Base-by-base conservation (phyloP, 2,888 invertebrate species). In the Drosophila neotestacea region DNA sequence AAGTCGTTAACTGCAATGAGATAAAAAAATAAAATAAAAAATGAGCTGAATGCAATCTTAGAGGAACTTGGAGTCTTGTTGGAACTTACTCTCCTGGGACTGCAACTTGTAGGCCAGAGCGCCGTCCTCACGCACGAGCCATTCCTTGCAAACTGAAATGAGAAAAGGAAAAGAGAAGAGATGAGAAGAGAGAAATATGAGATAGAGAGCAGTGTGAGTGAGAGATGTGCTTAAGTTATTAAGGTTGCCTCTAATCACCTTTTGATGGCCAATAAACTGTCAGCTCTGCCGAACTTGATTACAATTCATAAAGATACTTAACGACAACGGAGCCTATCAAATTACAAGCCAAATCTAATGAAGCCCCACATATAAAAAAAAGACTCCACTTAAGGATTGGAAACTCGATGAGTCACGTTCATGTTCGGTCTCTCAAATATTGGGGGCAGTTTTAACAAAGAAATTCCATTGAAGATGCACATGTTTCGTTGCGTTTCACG, bases 81-180 rank as follows among this genome's bases (percentile, higher is more conserved):
- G 16, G 6, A 93, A 79, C 94, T 93, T 94, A 95, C 96, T 96
- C 93, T 97, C 97, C 93, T 97, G 95, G 87, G 95, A 95, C 92
- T 97, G 97, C 36, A 97, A 93, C 79, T 95, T 94, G 92, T 96
- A 95, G 7, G 97, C 97, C 86, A 97, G 92, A 16, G 96, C 97
- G 75, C 96, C 95, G 92, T 97, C 97, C 93, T 97, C 97, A 86
- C 96, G 95, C 36, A 97, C 95, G 81, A 96, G 93, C 96, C 96
- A 97, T 92, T 97, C 96, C 82, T 95, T 95, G 90, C 96, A 96
- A 66, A 96, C 96, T 95, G 93, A 58, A 93, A 93, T 22, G 48
- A 56, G 55, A 51, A 41, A 32, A 32, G 61, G 16, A n/a, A 11
- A 16, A 10, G 32, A 22, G 7, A 16, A 22, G 41, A 16, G 16